Evolutionary conservation across 2,113 vertebrate species (phyloP).

Genomic region (Trogon melanurus): DNA sequence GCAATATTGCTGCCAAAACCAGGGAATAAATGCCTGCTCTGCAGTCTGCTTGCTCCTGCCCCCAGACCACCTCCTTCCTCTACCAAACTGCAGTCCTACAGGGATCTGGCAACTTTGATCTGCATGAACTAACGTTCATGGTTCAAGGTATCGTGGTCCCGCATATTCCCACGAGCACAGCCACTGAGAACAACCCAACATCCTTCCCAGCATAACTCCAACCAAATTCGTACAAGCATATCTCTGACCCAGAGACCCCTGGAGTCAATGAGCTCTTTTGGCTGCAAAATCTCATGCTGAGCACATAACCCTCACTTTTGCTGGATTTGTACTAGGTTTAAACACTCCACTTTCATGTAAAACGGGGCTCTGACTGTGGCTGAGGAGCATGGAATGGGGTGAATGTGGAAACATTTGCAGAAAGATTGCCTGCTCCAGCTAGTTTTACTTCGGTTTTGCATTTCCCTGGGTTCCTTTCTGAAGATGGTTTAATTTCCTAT

Average conservation of each 20-base stretch:
- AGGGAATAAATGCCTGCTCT: not conserved
- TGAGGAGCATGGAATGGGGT: not conserved
- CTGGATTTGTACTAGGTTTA: not conserved
- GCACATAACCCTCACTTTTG: not conserved
- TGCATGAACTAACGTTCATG: not conserved
- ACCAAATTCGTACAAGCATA: not conserved
- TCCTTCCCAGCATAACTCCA: not conserved
- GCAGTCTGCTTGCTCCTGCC: not conserved
- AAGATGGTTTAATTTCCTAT: slow-evolving; percentile 17
- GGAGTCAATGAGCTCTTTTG: not conserved
- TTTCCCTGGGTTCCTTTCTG: not conserved
- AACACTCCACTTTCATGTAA: not conserved
- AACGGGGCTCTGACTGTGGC: not conserved
- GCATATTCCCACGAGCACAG: not conserved
- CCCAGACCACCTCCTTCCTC: not conserved
- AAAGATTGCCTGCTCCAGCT: not conserved
- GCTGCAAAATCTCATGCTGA: not conserved
- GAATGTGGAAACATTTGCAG: not conserved
- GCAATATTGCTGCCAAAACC: not conserved
- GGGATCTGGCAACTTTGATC: not conserved
- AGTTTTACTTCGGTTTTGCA: not conserved
- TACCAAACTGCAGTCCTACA: not conserved
- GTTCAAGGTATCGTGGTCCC: not conserved
- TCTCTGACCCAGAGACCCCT: not conserved
- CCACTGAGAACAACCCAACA: not conserved